These are phyloP conservation scores for Valencia hispanica DNA, from an alignment of 2,797 vertebrate genomes.

Conservation along the genomic window DNA sequence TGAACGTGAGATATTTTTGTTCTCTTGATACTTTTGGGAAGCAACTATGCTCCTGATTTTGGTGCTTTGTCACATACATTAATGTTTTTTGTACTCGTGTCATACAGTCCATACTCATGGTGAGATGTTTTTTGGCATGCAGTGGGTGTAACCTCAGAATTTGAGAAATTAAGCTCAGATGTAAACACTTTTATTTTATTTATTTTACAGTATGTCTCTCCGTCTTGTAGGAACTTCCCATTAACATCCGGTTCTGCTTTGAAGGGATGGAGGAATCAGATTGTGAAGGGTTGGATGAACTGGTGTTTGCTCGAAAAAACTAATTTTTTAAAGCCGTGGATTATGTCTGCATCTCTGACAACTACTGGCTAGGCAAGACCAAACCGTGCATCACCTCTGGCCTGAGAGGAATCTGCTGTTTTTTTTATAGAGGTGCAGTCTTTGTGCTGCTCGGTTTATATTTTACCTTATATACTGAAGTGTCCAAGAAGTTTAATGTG, in stretches of 20 bases:
- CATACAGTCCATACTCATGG: not conserved
- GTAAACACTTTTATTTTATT: too few relatives aligned
- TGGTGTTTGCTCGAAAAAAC: constrained; percentile 88
- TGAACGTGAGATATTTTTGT: too few relatives aligned
- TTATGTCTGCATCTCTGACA: constrained; percentile 97
- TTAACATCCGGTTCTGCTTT: constrained; percentile 96
- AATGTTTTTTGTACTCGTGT: not conserved
- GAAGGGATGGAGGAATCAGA: constrained; percentile 99
- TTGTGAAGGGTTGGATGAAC: constrained; percentile 92
- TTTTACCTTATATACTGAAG: too few relatives aligned
- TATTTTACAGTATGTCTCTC: not conserved
- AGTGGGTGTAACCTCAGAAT: not conserved
- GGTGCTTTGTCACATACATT: too few relatives aligned
- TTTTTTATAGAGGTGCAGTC: constrained; percentile 87
- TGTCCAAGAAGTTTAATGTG: too few relatives aligned
- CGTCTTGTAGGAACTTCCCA: constrained; percentile 95
- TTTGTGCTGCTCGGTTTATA: too few relatives aligned
- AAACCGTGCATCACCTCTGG: constrained; percentile 98
- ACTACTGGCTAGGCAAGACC: constrained; percentile 97
- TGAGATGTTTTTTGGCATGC: not conserved
- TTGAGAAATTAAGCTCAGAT: not conserved
- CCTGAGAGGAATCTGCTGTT: constrained; percentile 94
- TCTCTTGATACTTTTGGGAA: too few relatives aligned
- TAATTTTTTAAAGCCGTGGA: constrained; percentile 93
- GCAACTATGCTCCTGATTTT: too few relatives aligned